These are phyloP conservation scores for Oenanthe oenanthe DNA, from an alignment of 2,113 vertebrate genomes.

Conservation along the genomic window DNA sequence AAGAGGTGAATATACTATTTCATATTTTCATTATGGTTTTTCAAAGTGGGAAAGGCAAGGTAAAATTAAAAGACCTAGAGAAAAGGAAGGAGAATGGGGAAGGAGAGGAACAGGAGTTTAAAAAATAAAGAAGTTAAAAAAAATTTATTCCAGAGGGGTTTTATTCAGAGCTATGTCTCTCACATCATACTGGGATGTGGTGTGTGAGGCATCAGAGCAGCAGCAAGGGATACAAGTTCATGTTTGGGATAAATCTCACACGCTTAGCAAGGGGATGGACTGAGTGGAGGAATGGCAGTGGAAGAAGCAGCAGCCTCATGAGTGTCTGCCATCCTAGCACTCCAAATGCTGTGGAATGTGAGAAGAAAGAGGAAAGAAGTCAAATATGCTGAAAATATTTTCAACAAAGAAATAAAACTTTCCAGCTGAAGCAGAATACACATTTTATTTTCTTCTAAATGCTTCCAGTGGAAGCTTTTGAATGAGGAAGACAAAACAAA, in stretches of 20 bases:
- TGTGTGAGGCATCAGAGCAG: fast-evolving
- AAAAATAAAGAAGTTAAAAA: neutral
- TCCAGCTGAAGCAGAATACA: neutral
- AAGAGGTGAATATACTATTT: neutral
- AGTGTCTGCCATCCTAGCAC: neutral
- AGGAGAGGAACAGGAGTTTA: neutral
- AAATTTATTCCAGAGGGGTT: fast-evolving
- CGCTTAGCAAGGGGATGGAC: neutral
- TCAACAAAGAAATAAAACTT: neutral
- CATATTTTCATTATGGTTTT: neutral
- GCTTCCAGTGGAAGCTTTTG: neutral
- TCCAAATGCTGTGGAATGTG: neutral
- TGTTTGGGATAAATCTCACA: neutral
- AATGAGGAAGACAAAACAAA: neutral
- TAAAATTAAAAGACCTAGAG: neutral
- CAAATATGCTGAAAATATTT: neutral
- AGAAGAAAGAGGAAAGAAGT: neutral
- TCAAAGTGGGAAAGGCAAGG: neutral
- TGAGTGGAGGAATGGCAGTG: fast-evolving
- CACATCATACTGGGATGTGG: neutral
- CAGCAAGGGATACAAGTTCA: neutral
- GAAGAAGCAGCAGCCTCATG: neutral
- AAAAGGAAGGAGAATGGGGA: neutral
- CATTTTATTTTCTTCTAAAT: neutral
- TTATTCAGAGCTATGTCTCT: neutral